Evolutionary conservation across 2,797 vertebrate species (phyloP).

Genomic region (Thalassophryne amazonica): DNA sequence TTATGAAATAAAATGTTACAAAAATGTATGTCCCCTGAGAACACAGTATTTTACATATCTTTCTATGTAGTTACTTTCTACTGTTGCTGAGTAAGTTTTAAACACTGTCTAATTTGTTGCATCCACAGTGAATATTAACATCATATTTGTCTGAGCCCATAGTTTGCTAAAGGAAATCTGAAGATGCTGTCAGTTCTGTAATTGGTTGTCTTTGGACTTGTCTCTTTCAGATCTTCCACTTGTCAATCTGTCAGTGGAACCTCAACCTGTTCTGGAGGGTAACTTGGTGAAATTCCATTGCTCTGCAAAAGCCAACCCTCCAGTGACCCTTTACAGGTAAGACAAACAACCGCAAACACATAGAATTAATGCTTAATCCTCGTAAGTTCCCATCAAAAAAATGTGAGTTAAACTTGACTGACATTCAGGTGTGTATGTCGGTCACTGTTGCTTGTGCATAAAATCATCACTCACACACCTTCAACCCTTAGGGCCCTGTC

Average conservation of each 20-base stretch:
- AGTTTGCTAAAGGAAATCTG: constrained; percentile 22
- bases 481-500: too few species aligned
- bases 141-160: constrained; percentile 20
- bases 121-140: constrained; percentile 23
- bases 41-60: neutral
- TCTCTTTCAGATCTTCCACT: constrained; percentile 86
- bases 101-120: constrained; percentile 2
- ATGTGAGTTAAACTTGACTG: too few species aligned
- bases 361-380: too few species aligned
- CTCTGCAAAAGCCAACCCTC: constrained; percentile 96
- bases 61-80: constrained; percentile 7
- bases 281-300: constrained; percentile 95
- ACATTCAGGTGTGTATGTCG: too few species aligned
- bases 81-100: neutral
- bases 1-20: neutral
- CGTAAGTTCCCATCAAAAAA: too few species aligned
- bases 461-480: too few species aligned
- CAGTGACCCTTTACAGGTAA: constrained; percentile 95
- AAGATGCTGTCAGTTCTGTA: constrained; percentile 21
- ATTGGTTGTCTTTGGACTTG: constrained; percentile 50
- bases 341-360: constrained; percentile 34
- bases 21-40: neutral
- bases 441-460: too few species aligned
- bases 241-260: constrained; percentile 95
- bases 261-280: constrained; percentile 93